Conservation (phyloP, 2,797 vertebrate species). For the Melanogrammus aeglefinus region DNA sequence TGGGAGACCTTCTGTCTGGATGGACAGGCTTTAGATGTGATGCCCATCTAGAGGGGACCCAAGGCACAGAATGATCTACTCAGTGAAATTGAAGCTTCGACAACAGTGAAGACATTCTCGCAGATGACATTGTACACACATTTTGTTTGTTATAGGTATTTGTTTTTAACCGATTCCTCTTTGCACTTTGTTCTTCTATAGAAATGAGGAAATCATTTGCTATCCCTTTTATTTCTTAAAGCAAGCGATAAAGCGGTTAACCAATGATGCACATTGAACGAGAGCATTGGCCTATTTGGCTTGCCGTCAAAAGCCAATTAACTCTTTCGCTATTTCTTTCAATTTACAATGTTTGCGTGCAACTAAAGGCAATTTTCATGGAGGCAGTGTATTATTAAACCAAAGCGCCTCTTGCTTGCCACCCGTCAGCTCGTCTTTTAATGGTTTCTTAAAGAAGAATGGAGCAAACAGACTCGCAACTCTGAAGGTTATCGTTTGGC, state of each 20-base stretch:
- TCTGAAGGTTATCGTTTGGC: slow-evolving; percentile 27
- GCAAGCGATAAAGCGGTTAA: slow-evolving; percentile 19
- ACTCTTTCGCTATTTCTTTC: slow-evolving; percentile 38
- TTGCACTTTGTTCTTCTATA: background rate
- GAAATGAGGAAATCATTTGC: background rate
- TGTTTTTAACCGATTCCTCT: background rate
- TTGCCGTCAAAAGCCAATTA: slow-evolving; percentile 50
- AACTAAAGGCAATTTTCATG: slow-evolving; percentile 52
- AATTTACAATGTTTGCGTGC: slow-evolving; percentile 27
- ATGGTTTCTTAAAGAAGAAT: slow-evolving; percentile 38
- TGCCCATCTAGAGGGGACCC: slow-evolving; percentile 23
- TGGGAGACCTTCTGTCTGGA: slow-evolving; percentile 51
- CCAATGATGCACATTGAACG: slow-evolving; percentile 12
- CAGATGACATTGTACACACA: slow-evolving; percentile 12
- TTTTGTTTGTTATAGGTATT: background rate
- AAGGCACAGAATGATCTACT: slow-evolving; percentile 14
- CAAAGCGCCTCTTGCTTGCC: slow-evolving; percentile 35
- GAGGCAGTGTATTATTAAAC: slow-evolving; percentile 41
- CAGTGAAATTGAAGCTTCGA: slow-evolving; percentile 16
- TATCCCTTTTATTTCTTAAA: slow-evolving; percentile 17
- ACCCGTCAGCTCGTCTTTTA: slow-evolving; percentile 35
- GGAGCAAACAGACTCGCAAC: slow-evolving; percentile 26
- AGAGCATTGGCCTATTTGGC: slow-evolving; percentile 30
- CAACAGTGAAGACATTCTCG: slow-evolving; percentile 7
- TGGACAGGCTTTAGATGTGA: slow-evolving; percentile 38